phyloP scores from a whole-genome alignment of 2,888 invertebrate genomes.

The Tenthredo livida region DNA sequence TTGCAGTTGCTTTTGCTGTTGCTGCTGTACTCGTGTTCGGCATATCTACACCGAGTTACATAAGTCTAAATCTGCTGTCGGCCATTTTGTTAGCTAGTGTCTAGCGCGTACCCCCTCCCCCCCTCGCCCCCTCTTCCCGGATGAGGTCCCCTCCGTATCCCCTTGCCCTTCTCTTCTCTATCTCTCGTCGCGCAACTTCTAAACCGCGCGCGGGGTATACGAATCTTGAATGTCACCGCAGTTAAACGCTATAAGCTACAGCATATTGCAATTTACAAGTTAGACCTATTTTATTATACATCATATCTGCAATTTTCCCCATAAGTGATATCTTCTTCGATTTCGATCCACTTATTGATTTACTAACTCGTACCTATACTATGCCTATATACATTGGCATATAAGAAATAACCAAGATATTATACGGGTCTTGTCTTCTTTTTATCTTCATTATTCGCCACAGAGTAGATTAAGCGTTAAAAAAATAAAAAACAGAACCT shows the following conservation, averaged over 20 bases:
- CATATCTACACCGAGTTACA: conserved; percentile 67
- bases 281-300: background rate
- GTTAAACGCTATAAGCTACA: conserved; percentile 57
- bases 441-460: no score
- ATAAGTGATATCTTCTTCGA: no score
- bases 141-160: conserved; percentile 47
- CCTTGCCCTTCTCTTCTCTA: conserved; percentile 38
- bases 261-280: background rate
- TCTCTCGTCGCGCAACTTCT: conserved; percentile 34
- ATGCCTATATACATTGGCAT: no score
- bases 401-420: no score
- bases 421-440: no score
- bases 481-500: no score
- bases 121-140: no score
- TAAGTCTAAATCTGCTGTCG: conserved; percentile 74
- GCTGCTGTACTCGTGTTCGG: conserved; percentile 62
- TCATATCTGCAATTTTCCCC: no score
- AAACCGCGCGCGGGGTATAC: background rate
- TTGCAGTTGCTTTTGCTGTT: background rate
- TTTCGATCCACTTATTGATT: background rate
- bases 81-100: conserved; percentile 74
- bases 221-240: conserved; percentile 66
- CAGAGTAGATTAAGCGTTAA: no score
- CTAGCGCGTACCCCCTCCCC: conserved; percentile 56
- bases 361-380: no score